These are phyloP conservation scores for Cydia fagiglandana DNA, from an alignment of 1,140 invertebrate genomes.

Conservation along the genomic window DNA sequence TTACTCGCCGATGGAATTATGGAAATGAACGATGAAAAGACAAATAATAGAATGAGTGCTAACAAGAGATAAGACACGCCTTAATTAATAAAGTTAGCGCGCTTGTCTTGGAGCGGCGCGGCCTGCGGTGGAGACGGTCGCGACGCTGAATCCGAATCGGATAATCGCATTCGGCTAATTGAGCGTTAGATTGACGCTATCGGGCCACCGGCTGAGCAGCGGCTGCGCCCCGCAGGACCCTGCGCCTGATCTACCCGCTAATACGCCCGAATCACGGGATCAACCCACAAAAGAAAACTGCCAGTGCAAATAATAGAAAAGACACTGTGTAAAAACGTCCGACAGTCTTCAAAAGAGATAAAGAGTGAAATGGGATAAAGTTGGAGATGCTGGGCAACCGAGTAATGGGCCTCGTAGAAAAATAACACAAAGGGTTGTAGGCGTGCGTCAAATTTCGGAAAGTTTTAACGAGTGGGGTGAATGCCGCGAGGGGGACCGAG, in stretches of 20 bases:
- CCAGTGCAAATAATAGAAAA: slow-evolving; percentile 31
- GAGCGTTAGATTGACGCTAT: slow-evolving; percentile 78
- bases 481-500: slow-evolving; percentile 40
- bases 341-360: slow-evolving; percentile 36
- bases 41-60: slow-evolving; percentile 80
- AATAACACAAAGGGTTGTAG: slow-evolving; percentile 67
- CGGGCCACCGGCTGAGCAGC: slow-evolving; percentile 50
- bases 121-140: slow-evolving; percentile 51
- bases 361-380: slow-evolving; percentile 47
- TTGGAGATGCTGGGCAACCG: slow-evolving; percentile 50
- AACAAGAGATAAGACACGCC: slow-evolving; percentile 79
- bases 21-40: slow-evolving; percentile 78
- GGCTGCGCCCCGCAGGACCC: slow-evolving; percentile 34
- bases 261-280: slow-evolving; percentile 52
- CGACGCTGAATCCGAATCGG: slow-evolving; percentile 70
- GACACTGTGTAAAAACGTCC: slow-evolving; percentile 36
- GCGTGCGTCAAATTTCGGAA: slow-evolving; percentile 66
- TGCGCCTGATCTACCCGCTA: slow-evolving; percentile 50
- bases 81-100: slow-evolving; percentile 79
- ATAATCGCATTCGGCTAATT: slow-evolving; percentile 78
- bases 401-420: slow-evolving; percentile 53
- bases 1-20: slow-evolving; percentile 77
- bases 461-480: slow-evolving; percentile 71
- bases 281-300: slow-evolving; percentile 47
- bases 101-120: slow-evolving; percentile 64